Percentiles rank a stretch among this genome's conserved stretches.
phyloP scores from a whole-genome alignment of 2,797 vertebrate genomes.

The Sarcoramphus papa region DNA sequence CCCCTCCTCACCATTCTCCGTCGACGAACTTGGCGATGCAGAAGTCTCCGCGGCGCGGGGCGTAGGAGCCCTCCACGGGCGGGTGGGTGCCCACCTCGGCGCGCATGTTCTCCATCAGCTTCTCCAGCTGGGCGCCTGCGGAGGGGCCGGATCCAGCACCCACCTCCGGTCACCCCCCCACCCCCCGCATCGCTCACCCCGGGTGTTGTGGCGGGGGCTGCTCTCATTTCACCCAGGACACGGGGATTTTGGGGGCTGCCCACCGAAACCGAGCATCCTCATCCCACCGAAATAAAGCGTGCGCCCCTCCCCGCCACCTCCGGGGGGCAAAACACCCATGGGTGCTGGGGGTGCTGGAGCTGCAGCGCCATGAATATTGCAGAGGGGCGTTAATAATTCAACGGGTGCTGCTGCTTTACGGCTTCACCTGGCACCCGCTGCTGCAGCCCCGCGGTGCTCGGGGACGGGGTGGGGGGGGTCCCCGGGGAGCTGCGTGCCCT shows the following conservation, averaged over 20 bases:
- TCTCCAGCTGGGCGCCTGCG: conserved; percentile 89
- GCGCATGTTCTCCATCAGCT: conserved; percentile 95
- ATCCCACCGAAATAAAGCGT: background rate
- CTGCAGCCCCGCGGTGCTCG: background rate
- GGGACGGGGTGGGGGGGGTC: background rate
- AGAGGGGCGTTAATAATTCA: background rate
- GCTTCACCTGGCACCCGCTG: background rate
- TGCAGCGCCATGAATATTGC: background rate
- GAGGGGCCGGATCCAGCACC: background rate
- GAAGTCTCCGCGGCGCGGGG: conserved; percentile 87
- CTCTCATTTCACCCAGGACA: accelerated
- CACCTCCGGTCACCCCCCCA: background rate
- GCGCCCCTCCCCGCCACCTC: accelerated
- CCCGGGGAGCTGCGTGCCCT: background rate
- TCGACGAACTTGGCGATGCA: conserved; percentile 95
- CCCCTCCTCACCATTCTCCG: conserved; percentile 85
- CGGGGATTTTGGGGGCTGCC: accelerated
- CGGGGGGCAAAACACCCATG: background rate
- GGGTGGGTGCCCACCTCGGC: conserved; percentile 88
- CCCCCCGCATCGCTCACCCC: background rate
- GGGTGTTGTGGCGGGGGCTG: background rate
- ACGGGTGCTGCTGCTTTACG: background rate
- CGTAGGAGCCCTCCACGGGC: conserved; percentile 87
- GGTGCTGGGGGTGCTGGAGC: background rate
- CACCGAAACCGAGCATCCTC: background rate